Evolutionary conservation across 2,888 invertebrate species (phyloP).

Genomic region (Morpho deidamia): DNA sequence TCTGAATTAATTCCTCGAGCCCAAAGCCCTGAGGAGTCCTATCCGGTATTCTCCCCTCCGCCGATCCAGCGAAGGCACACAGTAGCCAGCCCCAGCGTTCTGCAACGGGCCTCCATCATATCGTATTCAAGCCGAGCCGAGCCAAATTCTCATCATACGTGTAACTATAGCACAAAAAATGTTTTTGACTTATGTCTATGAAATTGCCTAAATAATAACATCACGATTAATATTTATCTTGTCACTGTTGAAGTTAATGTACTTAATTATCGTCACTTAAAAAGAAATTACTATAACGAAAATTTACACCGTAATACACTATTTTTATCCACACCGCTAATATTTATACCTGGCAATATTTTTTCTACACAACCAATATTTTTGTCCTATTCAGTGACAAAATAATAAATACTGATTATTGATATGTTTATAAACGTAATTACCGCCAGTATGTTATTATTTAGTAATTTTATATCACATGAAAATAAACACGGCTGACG

Average conservation of each 20-base stretch:
- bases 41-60: conserved; percentile 91
- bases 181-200: background rate
- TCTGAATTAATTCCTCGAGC: conserved; percentile 84
- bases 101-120: conserved; percentile 85
- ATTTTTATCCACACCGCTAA: no score
- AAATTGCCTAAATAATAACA: conserved; percentile 8
- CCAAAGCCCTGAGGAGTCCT: conserved; percentile 87
- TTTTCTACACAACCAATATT: no score
- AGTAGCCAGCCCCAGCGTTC: conserved; percentile 65
- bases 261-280: background rate
- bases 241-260: background rate
- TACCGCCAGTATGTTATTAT: conserved; percentile 3
- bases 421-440: no score
- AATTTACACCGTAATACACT: no score
- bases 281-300: background rate
- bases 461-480: conserved; percentile 8
- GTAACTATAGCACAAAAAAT: conserved; percentile 77
- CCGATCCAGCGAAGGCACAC: conserved; percentile 85
- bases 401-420: no score
- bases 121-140: conserved; percentile 86
- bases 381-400: no score
- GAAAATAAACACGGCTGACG: conserved; percentile 21
- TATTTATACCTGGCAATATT: no score
- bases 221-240: background rate
- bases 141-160: conserved; percentile 91